Percentiles rank a stretch among this genome's conserved stretches.
phyloP scores from a whole-genome alignment of 2,797 vertebrate genomes.

The Eospalax fontanierii region DNA sequence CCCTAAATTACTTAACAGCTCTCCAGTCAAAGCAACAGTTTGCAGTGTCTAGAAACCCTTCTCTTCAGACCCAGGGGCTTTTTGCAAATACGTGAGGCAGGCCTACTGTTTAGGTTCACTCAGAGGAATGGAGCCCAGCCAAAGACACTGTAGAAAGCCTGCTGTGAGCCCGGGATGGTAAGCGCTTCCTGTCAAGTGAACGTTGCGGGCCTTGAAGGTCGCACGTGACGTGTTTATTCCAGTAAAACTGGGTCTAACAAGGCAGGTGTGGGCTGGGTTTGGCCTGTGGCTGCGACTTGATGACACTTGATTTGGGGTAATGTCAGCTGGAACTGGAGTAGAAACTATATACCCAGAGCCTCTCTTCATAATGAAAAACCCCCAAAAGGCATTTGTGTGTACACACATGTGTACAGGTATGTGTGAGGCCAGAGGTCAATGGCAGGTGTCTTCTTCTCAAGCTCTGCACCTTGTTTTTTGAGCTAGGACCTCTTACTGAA shows the following conservation, averaged over 20 bases:
- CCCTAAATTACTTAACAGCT: not conserved
- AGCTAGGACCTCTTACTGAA: not conserved
- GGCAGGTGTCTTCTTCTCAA: not conserved
- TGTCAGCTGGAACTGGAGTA: not conserved
- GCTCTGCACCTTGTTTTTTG: not conserved
- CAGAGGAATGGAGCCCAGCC: not conserved
- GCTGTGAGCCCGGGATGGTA: fast-evolving
- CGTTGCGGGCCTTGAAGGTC: not conserved
- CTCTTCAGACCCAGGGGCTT: not conserved
- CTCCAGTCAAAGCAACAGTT: not conserved
- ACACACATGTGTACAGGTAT: not conserved
- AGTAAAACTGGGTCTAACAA: not conserved
- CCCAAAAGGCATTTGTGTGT: not conserved
- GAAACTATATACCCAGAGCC: not conserved
- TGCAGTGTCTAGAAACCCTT: fast-evolving
- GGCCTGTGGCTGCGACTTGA: not conserved
- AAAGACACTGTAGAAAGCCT: not conserved
- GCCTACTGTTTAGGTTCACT: not conserved
- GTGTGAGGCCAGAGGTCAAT: not conserved
- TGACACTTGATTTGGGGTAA: not conserved
- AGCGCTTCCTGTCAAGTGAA: not conserved
- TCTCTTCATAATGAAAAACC: not conserved
- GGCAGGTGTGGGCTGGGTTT: not conserved
- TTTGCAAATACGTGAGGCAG: not conserved
- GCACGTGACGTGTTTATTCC: not conserved